Base-by-base conservation (phyloP, 2,888 invertebrate species). In the Polyploca ridens region DNA sequence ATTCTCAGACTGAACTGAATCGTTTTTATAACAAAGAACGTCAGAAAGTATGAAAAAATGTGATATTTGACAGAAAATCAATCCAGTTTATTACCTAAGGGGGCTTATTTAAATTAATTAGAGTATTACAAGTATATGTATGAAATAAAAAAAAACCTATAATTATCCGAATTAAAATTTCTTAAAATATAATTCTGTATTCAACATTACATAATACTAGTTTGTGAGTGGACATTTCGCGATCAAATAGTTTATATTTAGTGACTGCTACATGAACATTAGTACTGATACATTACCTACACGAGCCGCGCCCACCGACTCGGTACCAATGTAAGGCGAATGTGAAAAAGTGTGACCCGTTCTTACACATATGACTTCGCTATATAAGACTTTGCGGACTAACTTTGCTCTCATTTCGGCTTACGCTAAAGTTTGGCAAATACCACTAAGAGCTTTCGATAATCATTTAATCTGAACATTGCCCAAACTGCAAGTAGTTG, bases 351-450 rank as follows among this genome's bases (percentile, higher is more conserved):
- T 90, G 81, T 88, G 89, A 91, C 93, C 90, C 87, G 93, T 89
- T 93, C 93, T 91, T 93, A 93, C 94, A 93, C 93, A 93, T 90
- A 92, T 93, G 93, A 90, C 86, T 86, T 89, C 83, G 85, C 89
- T 93, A 94, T 94, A 94, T 93, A 94, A 94, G 92, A 84, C 83
- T 90, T 91, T 83, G 89, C 91, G 79, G 84, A 81, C 88, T 81
- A 83, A 89, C 77, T 89, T 90, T 93, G 93, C 93, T 93, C 93
- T 94, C 93, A 94, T 94, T 94, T 94, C 90, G 85, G 90, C 89
- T 87, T 85, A 86, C 90, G 90, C 87, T 86, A 82, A 87, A 89
- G 81, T 91, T 93, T 90, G 88, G 89, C 89, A 88, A 88, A 91
- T 88, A 91, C 93, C 87, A 85, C 84, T 54, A 83, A 69, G 78